Conservation (phyloP, 2,888 invertebrate species). For the Toxonevra muliebris region DNA sequence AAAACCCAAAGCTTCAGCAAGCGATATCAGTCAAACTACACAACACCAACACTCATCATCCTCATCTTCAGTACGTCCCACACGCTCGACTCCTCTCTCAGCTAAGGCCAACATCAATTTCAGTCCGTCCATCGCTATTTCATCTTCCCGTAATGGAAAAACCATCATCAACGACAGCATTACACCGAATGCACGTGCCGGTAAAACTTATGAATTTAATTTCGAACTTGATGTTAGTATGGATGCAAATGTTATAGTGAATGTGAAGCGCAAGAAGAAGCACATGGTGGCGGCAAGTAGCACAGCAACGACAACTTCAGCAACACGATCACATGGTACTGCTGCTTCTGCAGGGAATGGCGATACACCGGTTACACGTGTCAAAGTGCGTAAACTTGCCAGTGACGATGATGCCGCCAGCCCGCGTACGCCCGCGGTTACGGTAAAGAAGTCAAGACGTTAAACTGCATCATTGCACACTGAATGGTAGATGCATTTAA, state of each 20-base stretch:
- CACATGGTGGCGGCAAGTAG: not conserved
- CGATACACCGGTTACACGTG: conserved; percentile 51
- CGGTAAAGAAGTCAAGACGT: conserved; percentile 48
- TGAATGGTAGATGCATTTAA: not conserved
- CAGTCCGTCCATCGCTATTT: conserved; percentile 51
- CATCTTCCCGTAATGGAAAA: conserved; percentile 52
- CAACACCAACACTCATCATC: conserved; percentile 22
- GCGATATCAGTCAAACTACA: conserved; percentile 14
- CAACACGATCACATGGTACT: conserved; percentile 15
- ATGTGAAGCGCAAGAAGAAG: conserved; percentile 63
- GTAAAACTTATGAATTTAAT: conserved; percentile 63
- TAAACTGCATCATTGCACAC: conserved; percentile 1
- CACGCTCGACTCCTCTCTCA: conserved; percentile 43
- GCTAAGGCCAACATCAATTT: conserved; percentile 51
- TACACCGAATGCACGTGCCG: conserved; percentile 57
- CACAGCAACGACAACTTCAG: conserved; percentile 16
- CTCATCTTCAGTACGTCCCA: not conserved
- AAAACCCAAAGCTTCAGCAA: conserved; percentile 9
- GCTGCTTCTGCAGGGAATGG: conserved; percentile 15
- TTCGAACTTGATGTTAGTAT: conserved; percentile 64
- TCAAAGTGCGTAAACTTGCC: conserved; percentile 55
- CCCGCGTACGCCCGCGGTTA: conserved; percentile 53
- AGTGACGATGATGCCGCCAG: conserved; percentile 41
- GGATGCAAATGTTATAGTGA: conserved; percentile 65
- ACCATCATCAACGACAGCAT: conserved; percentile 61